Evolutionary conservation across 2,797 vertebrate genomes (phyloP), one percentile per base, ranked within the genome.

Genomic region (Percopsis omiscomaycus): DNA sequence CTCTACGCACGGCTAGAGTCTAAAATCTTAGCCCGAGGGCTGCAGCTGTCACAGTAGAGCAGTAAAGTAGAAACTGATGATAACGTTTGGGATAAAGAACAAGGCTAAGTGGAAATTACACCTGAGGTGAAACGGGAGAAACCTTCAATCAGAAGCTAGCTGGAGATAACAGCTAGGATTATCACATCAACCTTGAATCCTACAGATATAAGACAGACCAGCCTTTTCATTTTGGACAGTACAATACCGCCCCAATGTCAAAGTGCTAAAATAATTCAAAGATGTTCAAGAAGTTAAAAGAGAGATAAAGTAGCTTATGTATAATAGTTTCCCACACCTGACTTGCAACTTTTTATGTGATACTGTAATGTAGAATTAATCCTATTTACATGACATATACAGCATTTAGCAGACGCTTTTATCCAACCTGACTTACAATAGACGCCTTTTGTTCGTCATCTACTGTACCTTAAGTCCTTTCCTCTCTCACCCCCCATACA

Each of bases 151-250:
- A 66, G 61, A 59, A 80, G 47, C 68, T 61, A 81, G 75, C 51
- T 59, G 9, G 46, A 76, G 69, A 45, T 45, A 47, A 42, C 44
- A 45, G 55, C 42, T 14, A 16, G 3, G 28, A 47, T 51, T 71
- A 69, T 79, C 61, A 57, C 5, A 4, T 47, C 73, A 70, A 73
- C 80, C 82, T 89, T 88, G 72, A 83, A 57, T 64, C 48, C 61
- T 1, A 1, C 0, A 30, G 72, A 84, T 68, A 74, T 32, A 47
- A 52, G 12, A 58, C 14, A 16, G 14, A 46, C 10, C 15, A 13
- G 30, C 5, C 1, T 30, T 28, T 6, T 8, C 6, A 15, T 2
- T 22, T 16, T 8, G 16, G 49, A 22, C 22, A 16, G 16, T 22
- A 51, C 9, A 51, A 27, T 22, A 51, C 10, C 15, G 15, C 16